These are phyloP conservation scores for Bombus turneri DNA, from an alignment of 1,140 invertebrate species.

Conservation along the genomic window DNA sequence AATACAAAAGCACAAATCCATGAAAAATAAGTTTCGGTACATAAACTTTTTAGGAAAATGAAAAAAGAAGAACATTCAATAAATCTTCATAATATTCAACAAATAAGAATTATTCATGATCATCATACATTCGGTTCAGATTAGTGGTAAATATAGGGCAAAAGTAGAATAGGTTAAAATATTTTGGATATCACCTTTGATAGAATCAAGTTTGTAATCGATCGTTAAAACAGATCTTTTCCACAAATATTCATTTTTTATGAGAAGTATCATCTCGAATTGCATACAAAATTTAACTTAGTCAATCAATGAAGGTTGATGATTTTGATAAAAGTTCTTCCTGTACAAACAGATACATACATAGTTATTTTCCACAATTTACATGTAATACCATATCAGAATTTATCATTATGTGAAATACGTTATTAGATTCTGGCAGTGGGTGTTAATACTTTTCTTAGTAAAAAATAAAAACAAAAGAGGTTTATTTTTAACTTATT, in stretches of 20 bases:
- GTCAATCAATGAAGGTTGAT: conserved; percentile 53
- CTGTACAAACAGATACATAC: conserved; percentile 52
- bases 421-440: conserved; percentile 12
- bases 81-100: conserved; percentile 20
- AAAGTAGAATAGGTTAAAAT: conserved; percentile 53
- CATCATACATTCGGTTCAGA: conserved; percentile 17
- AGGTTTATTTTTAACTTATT: not conserved
- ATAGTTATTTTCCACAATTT: conserved; percentile 53
- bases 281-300: conserved; percentile 46
- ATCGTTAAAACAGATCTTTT: conserved; percentile 42
- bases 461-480: not conserved
- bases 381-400: conserved; percentile 49
- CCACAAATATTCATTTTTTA: conserved; percentile 34
- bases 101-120: conserved; percentile 17
- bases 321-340: conserved; percentile 52
- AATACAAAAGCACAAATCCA: conserved; percentile 37
- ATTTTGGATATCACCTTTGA: conserved; percentile 58
- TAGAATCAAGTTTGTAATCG: conserved; percentile 46
- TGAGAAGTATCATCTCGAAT: conserved; percentile 25
- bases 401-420: conserved; percentile 31
- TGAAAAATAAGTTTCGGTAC: conserved; percentile 45
- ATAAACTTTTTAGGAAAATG: conserved; percentile 19
- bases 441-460: not conserved
- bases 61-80: conserved; percentile 22
- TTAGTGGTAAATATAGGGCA: conserved; percentile 47